A percentile compares a stretch with the other conserved stretches of the same genome.
Evolutionary conservation across 2,113 vertebrate genomes (phyloP).

Genomic region (Muntiacus reevesi): DNA sequence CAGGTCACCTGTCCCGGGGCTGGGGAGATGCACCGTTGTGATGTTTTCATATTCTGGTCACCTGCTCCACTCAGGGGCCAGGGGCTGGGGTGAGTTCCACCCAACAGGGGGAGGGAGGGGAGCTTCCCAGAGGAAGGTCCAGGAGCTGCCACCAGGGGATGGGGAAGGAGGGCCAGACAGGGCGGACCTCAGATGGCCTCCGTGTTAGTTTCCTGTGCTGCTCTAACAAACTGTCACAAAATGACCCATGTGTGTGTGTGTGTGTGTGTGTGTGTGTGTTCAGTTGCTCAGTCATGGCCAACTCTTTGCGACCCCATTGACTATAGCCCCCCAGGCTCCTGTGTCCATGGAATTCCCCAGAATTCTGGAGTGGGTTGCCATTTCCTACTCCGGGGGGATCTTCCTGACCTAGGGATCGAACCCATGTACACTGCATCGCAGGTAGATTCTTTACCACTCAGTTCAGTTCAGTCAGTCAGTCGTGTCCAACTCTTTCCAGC

Average conservation of each 20-base stretch:
- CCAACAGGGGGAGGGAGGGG: not conserved
- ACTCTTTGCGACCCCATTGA: not conserved
- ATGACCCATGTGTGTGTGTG: not conserved
- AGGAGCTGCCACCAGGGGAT: not conserved
- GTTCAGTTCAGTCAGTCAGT: not conserved
- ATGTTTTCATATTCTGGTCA: not conserved
- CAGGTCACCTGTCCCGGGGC: not conserved
- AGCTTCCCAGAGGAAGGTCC: not conserved
- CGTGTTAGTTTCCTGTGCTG: not conserved
- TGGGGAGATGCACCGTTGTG: not conserved
- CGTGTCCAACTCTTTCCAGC: not conserved
- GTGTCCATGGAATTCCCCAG: not conserved
- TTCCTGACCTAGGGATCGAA: not conserved
- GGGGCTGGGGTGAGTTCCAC: not conserved
- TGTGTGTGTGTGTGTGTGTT: not conserved
- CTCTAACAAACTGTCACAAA: not conserved
- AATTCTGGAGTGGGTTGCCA: not conserved
- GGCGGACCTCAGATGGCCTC: not conserved
- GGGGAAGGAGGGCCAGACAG: not conserved
- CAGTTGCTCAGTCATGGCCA: not conserved
- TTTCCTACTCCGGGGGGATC: not conserved
- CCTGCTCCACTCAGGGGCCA: not conserved
- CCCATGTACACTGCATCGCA: not conserved
- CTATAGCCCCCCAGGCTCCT: not conserved
- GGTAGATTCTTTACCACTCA: not conserved